Conservation (phyloP, 2,113 vertebrate species). For the Puffinus mauretanicus region DNA sequence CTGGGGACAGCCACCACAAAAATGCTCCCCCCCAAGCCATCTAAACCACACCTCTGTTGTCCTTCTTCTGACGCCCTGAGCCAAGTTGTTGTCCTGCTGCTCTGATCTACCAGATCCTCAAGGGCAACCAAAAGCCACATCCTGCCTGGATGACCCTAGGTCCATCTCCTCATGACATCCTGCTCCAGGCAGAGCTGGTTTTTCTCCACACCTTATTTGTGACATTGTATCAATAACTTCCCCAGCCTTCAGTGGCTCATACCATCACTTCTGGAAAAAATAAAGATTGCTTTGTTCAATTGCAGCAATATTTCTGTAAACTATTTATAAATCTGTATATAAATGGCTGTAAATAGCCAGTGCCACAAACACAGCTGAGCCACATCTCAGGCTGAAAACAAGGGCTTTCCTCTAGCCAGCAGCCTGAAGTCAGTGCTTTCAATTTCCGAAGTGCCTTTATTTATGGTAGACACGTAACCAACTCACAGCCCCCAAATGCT, state of each 20-base stretch:
- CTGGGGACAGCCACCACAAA: not conserved
- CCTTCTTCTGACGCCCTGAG: not conserved
- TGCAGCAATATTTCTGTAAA: not conserved
- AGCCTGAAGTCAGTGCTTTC: not conserved
- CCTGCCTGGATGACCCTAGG: not conserved
- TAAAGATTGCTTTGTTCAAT: not conserved
- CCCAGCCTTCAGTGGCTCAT: not conserved
- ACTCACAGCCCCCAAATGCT: not conserved
- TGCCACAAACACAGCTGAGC: conserved; percentile 1
- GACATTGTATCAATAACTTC: not conserved
- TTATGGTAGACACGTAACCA: not conserved
- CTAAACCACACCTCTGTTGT: not conserved
- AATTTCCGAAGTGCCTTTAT: not conserved
- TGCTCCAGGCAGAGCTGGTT: not conserved
- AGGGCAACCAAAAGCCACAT: not conserved
- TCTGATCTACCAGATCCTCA: not conserved
- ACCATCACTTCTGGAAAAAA: not conserved
- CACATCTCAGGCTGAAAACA: not conserved
- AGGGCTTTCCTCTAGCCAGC: not conserved
- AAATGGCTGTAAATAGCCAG: conserved; percentile 14
- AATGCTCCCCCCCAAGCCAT: fast-evolving
- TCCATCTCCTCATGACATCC: not conserved
- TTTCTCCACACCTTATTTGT: not conserved
- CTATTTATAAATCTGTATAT: conserved; percentile 15
- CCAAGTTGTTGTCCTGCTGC: not conserved